A percentile compares a stretch with the other conserved stretches of the same genome.
Evolutionary conservation across 30 jellyfish, hydroid and myxozoan genomes (phyloP).

Genomic region (Hydractinia symbiolongicarpus): DNA sequence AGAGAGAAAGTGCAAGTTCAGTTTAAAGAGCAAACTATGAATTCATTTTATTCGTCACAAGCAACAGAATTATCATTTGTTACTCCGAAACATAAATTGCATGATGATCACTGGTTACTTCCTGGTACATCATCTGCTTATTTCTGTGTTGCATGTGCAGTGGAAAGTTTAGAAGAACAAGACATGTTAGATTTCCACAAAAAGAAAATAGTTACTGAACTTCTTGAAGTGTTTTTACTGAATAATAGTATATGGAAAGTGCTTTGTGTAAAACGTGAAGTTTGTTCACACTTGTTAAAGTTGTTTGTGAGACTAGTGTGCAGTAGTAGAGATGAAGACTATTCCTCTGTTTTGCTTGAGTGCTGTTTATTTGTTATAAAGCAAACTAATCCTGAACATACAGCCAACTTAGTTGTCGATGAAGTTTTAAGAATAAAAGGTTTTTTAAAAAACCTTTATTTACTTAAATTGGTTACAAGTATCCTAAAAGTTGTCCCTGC

Average conservation of each 20-base stretch:
- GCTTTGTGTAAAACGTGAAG: constrained; percentile 25
- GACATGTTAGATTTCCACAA: constrained; percentile 40
- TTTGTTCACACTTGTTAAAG: constrained; percentile 37
- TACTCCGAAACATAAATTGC: constrained; percentile 43
- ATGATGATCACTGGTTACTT: constrained; percentile 59
- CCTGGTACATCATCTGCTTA: constrained; percentile 33
- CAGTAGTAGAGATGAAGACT: constrained; percentile 34
- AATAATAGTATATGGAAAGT: constrained; percentile 36
- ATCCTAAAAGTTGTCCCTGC: constrained; percentile 3
- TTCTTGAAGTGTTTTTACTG: constrained; percentile 43
- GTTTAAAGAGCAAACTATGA: no score
- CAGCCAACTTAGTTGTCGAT: constrained; percentile 24
- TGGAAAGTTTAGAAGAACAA: constrained; percentile 56
- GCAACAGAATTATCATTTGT: neutral
- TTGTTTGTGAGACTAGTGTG: constrained; percentile 40
- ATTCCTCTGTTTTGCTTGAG: constrained; percentile 38
- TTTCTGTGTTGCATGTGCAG: constrained; percentile 80
- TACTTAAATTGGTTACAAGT: constrained; percentile 1
- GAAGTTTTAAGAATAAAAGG: neutral
- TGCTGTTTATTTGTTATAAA: constrained; percentile 31
- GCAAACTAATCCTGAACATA: constrained; percentile 38
- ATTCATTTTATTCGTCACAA: constrained; percentile 16
- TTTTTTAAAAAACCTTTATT: neutral
- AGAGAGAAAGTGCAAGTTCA: no score
- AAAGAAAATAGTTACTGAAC: constrained; percentile 47